Conservation (phyloP, 2,888 invertebrate genomes). For the Hypsopygia costalis region DNA sequence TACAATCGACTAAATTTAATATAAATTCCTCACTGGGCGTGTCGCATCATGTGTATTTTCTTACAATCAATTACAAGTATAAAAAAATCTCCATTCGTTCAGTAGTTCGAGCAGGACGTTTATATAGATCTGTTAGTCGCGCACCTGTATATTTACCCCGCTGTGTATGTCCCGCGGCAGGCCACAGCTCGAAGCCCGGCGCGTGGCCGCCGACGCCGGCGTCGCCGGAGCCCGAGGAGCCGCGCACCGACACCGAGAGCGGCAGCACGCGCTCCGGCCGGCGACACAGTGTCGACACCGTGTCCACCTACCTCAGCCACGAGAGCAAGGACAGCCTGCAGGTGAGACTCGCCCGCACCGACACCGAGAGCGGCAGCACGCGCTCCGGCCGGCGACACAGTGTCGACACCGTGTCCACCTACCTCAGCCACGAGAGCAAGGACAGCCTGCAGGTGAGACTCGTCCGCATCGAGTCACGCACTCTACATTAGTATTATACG, state of each 20-base stretch:
- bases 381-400: slow-evolving; percentile 90
- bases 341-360: slow-evolving; percentile 79
- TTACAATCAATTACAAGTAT: too few species aligned
- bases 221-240: slow-evolving; percentile 40
- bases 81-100: too few species aligned
- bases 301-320: slow-evolving; percentile 92
- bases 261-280: slow-evolving; percentile 88
- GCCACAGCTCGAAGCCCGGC: slow-evolving; percentile 51
- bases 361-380: slow-evolving; percentile 86
- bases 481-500: too few species aligned
- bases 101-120: too few species aligned
- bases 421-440: slow-evolving; percentile 91
- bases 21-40: too few species aligned
- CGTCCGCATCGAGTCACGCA: not conserved
- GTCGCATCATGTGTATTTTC: too few species aligned
- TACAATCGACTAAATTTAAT: too few species aligned
- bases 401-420: slow-evolving; percentile 93
- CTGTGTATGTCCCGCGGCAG: slow-evolving; percentile 28
- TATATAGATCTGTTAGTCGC: too few species aligned
- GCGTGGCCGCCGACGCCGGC: slow-evolving; percentile 4
- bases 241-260: slow-evolving; percentile 83
- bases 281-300: slow-evolving; percentile 92
- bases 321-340: slow-evolving; percentile 86
- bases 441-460: slow-evolving; percentile 80
- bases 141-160: too few species aligned